phyloP scores from a whole-genome alignment of 2,113 vertebrate species.

The Struthidea cinerea region DNA sequence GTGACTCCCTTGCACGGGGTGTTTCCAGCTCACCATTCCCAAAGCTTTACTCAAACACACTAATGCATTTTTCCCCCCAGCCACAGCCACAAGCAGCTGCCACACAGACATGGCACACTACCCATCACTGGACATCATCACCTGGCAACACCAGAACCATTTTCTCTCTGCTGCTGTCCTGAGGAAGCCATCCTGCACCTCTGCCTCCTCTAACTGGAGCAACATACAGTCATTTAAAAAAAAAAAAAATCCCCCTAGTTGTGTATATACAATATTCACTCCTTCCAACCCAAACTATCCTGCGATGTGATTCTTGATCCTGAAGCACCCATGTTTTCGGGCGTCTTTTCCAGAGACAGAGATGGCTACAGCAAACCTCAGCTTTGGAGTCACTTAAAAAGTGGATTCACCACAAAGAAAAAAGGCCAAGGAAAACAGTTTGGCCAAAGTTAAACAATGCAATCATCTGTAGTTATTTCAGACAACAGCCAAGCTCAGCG shows the following conservation, averaged over 20 bases:
- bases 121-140: not conserved
- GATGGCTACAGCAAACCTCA: not conserved
- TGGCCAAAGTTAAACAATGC: not conserved
- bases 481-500: not conserved
- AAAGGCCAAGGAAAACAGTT: not conserved
- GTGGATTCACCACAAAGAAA: not conserved
- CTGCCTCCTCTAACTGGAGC: not conserved
- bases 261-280: accelerated
- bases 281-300: not conserved
- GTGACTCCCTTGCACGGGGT: not conserved
- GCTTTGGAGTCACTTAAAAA: not conserved
- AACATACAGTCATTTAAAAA: not conserved
- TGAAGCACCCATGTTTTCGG: not conserved
- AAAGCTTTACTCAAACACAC: not conserved
- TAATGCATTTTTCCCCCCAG: not conserved
- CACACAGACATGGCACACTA: not conserved
- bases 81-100: not conserved
- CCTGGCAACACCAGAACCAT: not conserved
- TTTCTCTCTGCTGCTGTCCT: not conserved
- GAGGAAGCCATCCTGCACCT: not conserved
- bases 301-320: not conserved
- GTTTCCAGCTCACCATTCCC: not conserved
- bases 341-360: not conserved
- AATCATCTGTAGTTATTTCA: not conserved
- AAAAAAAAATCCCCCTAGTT: not conserved